Percentiles rank a stretch among this genome's conserved stretches.
These are phyloP conservation scores for Halocynthia roretzi DNA, from an alignment of 23 tunicate genomes.

Conservation along the genomic window DNA sequence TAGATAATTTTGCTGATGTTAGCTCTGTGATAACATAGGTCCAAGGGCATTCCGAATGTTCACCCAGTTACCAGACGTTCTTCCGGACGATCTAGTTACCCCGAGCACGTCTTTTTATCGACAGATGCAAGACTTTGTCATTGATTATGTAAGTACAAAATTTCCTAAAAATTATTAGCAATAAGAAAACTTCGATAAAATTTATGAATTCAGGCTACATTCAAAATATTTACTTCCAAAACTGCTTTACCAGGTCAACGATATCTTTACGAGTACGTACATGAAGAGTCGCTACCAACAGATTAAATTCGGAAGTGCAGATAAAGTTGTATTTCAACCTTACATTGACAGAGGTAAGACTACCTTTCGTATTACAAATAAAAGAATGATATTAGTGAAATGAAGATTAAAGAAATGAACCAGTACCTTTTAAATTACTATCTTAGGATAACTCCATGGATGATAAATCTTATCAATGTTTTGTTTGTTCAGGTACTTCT, in stretches of 20 bases:
- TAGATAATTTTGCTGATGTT: no score
- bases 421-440: background rate
- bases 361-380: background rate
- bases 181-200: no score
- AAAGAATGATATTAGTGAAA: background rate
- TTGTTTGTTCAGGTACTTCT: conserved; percentile 3
- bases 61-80: conserved; percentile 23
- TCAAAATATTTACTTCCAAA: background rate
- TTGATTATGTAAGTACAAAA: conserved; percentile 7
- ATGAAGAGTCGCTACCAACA: conserved; percentile 6
- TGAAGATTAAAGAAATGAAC: background rate
- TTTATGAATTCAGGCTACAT: no score
- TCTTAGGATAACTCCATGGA: background rate
- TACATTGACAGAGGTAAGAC: conserved; percentile 43
- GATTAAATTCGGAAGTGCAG: conserved; percentile 48
- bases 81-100: conserved; percentile 10
- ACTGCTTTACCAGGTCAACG: conserved; percentile 13
- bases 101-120: background rate
- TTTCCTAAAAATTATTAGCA: no score
- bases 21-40: conserved; percentile 2
- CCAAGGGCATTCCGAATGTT: conserved; percentile 31
- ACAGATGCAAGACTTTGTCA: conserved; percentile 22
- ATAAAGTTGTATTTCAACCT: conserved; percentile 29
- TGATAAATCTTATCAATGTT: background rate
- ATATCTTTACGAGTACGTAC: conserved; percentile 8